Conservation (phyloP, 2,888 invertebrate genomes). For the Pammene fasciana region DNA sequence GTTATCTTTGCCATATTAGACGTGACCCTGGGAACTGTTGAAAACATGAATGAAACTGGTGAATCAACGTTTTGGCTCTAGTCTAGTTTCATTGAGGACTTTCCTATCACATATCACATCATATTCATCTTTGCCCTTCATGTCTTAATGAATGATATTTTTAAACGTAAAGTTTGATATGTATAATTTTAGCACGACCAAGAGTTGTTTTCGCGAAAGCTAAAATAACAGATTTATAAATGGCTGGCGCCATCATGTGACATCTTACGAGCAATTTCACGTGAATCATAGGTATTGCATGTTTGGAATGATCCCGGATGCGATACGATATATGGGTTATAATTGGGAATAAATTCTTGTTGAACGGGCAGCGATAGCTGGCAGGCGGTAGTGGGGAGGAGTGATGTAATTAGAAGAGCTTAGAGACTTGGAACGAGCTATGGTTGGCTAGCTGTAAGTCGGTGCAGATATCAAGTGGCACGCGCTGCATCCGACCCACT, state of each 20-base stretch:
- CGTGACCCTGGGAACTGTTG: conserved; percentile 15
- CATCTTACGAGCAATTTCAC: conserved; percentile 13
- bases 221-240: conserved; percentile 45
- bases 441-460: conserved; percentile 23
- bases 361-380: conserved; percentile 12
- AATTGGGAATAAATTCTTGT: conserved; percentile 22
- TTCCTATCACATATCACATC: conserved; percentile 10
- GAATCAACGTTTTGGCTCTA: conserved; percentile 70
- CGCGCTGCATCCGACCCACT: conserved; percentile 42
- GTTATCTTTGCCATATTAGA: conserved; percentile 4
- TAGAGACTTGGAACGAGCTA: conserved; percentile 12
- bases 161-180: not conserved
- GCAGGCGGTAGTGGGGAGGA: conserved; percentile 17
- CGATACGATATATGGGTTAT: conserved; percentile 14
- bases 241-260: conserved; percentile 45
- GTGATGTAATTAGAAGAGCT: conserved; percentile 26
- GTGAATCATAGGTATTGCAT: conserved; percentile 37
- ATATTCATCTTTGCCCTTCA: conserved; percentile 42
- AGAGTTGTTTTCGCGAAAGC: conserved; percentile 32
- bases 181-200: conserved; percentile 6
- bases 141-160: conserved; percentile 44
- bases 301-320: conserved; percentile 19
- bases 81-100: conserved; percentile 59
- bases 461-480: conserved; percentile 31
- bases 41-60: conserved; percentile 67